Conservation (phyloP, 2,888 invertebrate genomes). For the Amphipoea oculea region DNA sequence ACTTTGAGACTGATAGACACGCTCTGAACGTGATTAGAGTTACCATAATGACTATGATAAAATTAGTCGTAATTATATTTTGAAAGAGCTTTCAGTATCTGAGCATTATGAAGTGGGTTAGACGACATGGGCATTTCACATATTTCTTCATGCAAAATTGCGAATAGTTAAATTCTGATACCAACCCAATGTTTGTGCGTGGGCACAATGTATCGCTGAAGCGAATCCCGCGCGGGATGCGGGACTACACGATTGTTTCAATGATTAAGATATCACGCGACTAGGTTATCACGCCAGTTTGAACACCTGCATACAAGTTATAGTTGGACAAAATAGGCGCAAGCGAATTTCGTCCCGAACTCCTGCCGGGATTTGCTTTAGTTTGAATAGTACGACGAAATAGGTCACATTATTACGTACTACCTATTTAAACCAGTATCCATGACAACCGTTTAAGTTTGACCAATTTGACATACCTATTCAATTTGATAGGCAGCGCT, state of each 20-base stretch:
- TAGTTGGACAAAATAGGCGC: not conserved
- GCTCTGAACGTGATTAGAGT: not conserved
- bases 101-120: not conserved
- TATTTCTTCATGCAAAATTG: not conserved
- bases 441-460: slow-evolving; percentile 57
- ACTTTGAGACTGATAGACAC: not conserved
- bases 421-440: slow-evolving; percentile 37
- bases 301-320: not conserved
- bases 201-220: not conserved
- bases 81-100: not conserved
- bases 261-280: not conserved
- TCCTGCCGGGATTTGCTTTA: not conserved
- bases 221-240: too few relatives aligned
- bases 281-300: not conserved
- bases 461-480: slow-evolving; percentile 15
- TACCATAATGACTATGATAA: not conserved
- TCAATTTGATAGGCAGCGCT: slow-evolving; percentile 24
- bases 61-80: not conserved
- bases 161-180: not conserved
- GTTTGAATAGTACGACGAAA: slow-evolving; percentile 11
- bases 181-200: not conserved
- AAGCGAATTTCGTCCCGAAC: not conserved
- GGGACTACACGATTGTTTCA: not conserved
- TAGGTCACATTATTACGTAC: slow-evolving; percentile 27
- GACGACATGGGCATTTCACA: not conserved